Evolutionary conservation across 2,113 vertebrate species (phyloP).

Genomic region (Menidia beryllina): DNA sequence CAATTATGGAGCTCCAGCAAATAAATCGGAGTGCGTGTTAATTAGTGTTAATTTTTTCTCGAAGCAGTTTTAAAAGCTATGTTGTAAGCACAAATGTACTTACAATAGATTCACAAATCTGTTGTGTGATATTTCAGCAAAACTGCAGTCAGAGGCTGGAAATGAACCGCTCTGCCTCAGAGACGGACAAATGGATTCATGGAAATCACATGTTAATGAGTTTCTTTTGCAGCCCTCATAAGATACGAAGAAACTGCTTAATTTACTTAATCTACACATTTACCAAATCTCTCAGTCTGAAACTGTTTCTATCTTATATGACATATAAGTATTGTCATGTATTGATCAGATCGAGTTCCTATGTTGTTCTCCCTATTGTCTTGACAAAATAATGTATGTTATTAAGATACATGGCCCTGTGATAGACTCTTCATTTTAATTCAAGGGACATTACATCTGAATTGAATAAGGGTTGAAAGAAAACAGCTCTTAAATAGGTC

Average conservation of each 20-base stretch:
- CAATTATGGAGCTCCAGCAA: not conserved
- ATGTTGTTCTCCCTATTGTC: too few relatives aligned
- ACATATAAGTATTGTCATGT: not conserved
- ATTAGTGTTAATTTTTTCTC: not conserved
- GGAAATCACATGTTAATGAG: not conserved
- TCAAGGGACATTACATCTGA: not conserved
- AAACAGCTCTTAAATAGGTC: not conserved
- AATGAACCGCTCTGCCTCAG: not conserved
- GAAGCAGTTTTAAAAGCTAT: too few relatives aligned
- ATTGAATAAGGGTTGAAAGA: not conserved
- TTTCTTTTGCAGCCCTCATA: not conserved
- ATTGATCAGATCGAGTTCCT: not conserved
- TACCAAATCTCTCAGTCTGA: not conserved
- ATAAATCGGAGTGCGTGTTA: not conserved
- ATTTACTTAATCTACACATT: not conserved
- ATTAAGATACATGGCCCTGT: not conserved
- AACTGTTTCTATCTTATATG: not conserved
- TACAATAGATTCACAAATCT: slow-evolving; percentile 14
- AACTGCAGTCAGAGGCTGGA: not conserved
- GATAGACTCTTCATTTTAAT: not conserved
- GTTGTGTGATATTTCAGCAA: slow-evolving; percentile 10
- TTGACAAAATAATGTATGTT: not conserved
- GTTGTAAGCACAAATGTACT: not conserved
- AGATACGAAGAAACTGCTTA: not conserved
- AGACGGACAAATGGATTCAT: not conserved